A percentile compares a stretch with the other conserved stretches of the same genome.
phyloP scores from a whole-genome alignment of 2,888 invertebrate species.

The Catocala sponsa region DNA sequence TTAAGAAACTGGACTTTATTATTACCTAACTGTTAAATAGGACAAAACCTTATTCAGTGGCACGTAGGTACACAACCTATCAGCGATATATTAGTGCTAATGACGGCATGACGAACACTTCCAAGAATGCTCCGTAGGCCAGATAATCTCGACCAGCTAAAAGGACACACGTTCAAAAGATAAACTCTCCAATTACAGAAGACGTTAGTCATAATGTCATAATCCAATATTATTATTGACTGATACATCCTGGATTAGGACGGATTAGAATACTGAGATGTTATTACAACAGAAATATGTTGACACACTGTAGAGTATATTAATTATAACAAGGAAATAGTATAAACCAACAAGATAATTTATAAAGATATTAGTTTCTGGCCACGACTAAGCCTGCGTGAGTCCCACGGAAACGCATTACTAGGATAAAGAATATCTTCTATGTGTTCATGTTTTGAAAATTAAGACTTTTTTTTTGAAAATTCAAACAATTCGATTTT shows the following conservation, averaged over 20 bases:
- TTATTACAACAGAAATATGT: too few species aligned
- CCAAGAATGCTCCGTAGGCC: constrained; percentile 21
- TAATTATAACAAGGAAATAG: too few species aligned
- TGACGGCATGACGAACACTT: constrained; percentile 36
- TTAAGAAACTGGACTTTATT: too few species aligned
- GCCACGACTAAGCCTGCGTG: too few species aligned
- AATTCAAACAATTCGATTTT: too few species aligned
- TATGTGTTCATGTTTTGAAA: too few species aligned
- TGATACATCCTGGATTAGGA: neutral
- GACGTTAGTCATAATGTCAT: constrained; percentile 44
- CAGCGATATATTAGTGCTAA: constrained; percentile 15
- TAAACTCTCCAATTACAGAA: constrained; percentile 41
- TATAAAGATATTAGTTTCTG: too few species aligned
- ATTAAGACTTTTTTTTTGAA: too few species aligned
- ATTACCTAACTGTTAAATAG: neutral
- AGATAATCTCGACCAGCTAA: constrained; percentile 32
- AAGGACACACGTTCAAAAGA: constrained; percentile 32
- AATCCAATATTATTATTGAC: neutral
- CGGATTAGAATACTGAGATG: neutral
- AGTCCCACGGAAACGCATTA: too few species aligned
- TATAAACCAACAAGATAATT: too few species aligned
- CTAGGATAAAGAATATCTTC: too few species aligned
- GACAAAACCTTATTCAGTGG: neutral
- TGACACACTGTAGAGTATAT: too few species aligned
- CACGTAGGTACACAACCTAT: constrained; percentile 16